These are phyloP conservation scores for Lepidurus packardi DNA, from an alignment of 1,140 invertebrate genomes.

Conservation along the genomic window DNA sequence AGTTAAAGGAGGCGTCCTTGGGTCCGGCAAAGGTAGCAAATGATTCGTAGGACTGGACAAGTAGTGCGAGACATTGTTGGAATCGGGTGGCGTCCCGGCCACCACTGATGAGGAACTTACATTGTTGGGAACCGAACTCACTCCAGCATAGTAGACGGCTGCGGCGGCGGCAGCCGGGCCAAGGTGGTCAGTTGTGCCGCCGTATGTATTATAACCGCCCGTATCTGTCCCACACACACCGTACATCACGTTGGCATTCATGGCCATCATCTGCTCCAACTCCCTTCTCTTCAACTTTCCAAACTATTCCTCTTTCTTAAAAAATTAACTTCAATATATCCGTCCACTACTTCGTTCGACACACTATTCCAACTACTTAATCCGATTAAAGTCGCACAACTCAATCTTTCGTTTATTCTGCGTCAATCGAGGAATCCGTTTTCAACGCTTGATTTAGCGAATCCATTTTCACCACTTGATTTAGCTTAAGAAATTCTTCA, in stretches of 20 bases:
- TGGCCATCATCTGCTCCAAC: constrained; percentile 32
- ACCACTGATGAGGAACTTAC: neutral
- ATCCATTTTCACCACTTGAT: no score
- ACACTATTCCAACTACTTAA: no score
- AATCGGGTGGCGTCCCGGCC: neutral
- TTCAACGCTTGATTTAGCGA: no score
- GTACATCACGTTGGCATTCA: constrained; percentile 52
- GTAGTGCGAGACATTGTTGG: constrained; percentile 20
- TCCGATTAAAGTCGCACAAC: no score
- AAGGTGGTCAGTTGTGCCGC: neutral
- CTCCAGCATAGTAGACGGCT: neutral
- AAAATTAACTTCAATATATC: neutral
- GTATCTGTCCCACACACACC: constrained; percentile 51
- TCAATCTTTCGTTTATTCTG: no score
- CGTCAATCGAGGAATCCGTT: no score
- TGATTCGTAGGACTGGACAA: neutral
- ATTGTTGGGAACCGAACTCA: neutral
- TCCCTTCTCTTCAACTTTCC: neutral
- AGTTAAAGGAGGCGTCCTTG: constrained; percentile 30
- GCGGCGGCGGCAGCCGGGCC: neutral
- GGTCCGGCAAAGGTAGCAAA: constrained; percentile 24
- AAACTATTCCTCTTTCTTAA: neutral
- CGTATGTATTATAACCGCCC: constrained; percentile 38
- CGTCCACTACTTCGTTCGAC: neutral
- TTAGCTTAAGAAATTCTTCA: no score